phyloP scores from a whole-genome alignment of 2,113 vertebrate genomes.

The Channa argus region DNA sequence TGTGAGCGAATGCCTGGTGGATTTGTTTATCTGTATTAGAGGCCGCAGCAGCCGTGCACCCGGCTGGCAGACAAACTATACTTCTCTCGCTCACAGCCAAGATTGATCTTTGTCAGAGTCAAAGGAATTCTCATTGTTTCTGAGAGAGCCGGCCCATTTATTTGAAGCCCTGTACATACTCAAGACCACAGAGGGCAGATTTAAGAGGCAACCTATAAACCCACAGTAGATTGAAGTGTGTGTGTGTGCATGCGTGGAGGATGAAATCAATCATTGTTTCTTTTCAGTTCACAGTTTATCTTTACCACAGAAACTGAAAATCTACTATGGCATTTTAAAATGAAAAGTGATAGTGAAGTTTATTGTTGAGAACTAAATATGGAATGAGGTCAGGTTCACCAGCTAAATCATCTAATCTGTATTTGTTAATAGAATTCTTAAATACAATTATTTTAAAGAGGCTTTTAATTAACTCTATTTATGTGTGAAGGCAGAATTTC shows the following conservation, averaged over 20 bases:
- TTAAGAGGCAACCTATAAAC: slow-evolving; percentile 65
- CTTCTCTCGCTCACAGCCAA: slow-evolving; percentile 48
- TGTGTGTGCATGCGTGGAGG: slow-evolving; percentile 1
- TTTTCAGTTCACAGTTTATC: too few relatives aligned
- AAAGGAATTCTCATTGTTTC: slow-evolving; percentile 65
- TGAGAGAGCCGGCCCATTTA: slow-evolving; percentile 51
- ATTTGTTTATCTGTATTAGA: slow-evolving; percentile 38
- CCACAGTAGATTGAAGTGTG: slow-evolving; percentile 30
- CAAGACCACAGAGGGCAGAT: slow-evolving; percentile 45
- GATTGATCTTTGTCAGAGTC: slow-evolving; percentile 69
- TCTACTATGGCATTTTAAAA: background rate
- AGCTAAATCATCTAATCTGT: too few relatives aligned
- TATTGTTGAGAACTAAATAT: background rate
- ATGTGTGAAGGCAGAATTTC: background rate
- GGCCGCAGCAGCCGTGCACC: slow-evolving; percentile 15
- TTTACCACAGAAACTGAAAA: too few relatives aligned
- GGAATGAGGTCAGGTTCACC: background rate
- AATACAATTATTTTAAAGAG: background rate
- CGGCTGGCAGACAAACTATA: slow-evolving; percentile 18
- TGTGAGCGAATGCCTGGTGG: background rate
- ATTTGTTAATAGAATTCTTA: background rate
- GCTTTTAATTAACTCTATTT: too few relatives aligned
- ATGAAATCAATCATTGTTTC: too few relatives aligned
- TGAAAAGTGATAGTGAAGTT: background rate
- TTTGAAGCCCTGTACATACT: slow-evolving; percentile 54